Percentiles rank a stretch among this genome's conserved stretches.
phyloP scores from a whole-genome alignment of 2,888 invertebrate genomes.

The Calliphora vomitoria region DNA sequence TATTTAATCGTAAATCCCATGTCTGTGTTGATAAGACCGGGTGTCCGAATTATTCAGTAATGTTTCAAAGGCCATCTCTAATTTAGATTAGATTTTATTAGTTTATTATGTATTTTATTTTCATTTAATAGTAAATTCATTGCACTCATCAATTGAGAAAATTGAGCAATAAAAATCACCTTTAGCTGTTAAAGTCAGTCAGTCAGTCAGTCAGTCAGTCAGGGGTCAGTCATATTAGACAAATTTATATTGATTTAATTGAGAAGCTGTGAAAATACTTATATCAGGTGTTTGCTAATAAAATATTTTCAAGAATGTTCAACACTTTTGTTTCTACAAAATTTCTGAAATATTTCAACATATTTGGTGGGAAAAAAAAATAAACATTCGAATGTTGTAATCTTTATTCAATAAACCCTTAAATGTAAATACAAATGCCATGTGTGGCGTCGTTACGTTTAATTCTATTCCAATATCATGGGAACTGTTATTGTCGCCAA shows the following conservation, averaged over 20 bases:
- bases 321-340: no score
- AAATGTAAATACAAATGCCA: neutral
- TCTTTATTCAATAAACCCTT: neutral
- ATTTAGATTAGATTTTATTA: conserved; percentile 30
- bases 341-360: no score
- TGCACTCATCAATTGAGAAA: neutral
- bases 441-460: conserved; percentile 11
- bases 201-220: no score
- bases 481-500: conserved; percentile 4
- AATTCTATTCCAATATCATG: neutral
- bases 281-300: no score
- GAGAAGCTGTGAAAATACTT: neutral
- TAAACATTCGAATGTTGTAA: neutral
- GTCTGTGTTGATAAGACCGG: conserved; percentile 35
- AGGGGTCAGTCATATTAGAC: neutral
- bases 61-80: conserved; percentile 18
- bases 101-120: neutral
- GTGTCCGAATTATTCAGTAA: conserved; percentile 5
- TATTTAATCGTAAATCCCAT: neutral
- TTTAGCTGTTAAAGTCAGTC: neutral
- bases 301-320: no score
- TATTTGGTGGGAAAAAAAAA: neutral
- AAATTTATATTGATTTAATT: neutral
- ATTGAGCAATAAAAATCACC: neutral
- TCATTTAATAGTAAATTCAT: neutral